Base-by-base conservation (phyloP, 2,113 vertebrate genomes). In the Elanus axillaris region DNA sequence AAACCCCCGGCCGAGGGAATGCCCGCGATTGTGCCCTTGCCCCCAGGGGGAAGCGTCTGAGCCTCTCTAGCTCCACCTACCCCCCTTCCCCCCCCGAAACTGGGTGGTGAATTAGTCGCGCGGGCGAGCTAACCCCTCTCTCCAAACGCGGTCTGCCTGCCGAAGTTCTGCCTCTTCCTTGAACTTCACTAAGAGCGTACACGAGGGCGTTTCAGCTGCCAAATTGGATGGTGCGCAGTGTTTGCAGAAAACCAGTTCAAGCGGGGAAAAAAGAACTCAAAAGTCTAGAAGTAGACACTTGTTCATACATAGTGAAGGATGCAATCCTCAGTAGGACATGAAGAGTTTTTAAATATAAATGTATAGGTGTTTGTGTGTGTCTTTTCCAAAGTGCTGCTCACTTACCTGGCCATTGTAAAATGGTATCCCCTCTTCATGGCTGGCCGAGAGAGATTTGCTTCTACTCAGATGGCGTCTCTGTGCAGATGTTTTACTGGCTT, bases 181-280 rank as follows among this genome's bases (percentile, higher is more conserved):
- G 26, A 13, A 4, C 25, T 34, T 34, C 55, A 22, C 21, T 50
- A 7, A 14, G 34, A 47, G 26, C 23, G 1, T 15, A 8, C 50
- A 0, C 1, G 9, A 16, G n/a, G 25, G 38, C 13, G 4, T 10
- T 67, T 6, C 56, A 55, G 45, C 12, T 25, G 36, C 42, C 6
- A 11, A 25, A 0, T 2, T 19, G 42, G 52, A 13, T 5, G 1
- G 45, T 13, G 59, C 17, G 38, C 45, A 8, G 0, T 32, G 2
- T 18, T 58, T 42, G 20, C 43, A 32, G 52, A 38, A 42, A 71
- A 59, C 5, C 23, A 18, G 0, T 55, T 47, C 6, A 9, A 4
- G 18, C 25, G 19, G 9, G 48, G 11, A 8, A 58, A 45, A 84
- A 17, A 19, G 3, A 48, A 6, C 10, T 43, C n/a, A 7, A 38